A percentile compares a stretch with the other conserved stretches of the same genome.
Evolutionary conservation across 1,140 invertebrate genomes (phyloP).

Genomic region (Hormaphis cornu): DNA sequence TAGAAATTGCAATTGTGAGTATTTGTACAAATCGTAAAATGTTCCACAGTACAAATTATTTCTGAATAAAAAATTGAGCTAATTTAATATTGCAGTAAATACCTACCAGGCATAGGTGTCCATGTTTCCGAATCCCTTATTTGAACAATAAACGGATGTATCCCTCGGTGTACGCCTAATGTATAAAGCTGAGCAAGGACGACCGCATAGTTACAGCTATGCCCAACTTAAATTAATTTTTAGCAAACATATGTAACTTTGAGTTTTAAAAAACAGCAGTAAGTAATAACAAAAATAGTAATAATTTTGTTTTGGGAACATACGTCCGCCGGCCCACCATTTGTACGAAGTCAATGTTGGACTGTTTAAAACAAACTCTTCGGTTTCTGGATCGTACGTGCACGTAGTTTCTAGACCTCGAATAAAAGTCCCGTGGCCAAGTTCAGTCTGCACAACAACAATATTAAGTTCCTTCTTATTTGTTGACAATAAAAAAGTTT

Average conservation of each 20-base stretch:
- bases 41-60: no score
- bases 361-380: conserved; percentile 81
- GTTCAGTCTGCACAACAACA: conserved; percentile 60
- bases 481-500: no score
- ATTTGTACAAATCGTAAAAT: no score
- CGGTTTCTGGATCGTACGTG: conserved; percentile 69
- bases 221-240: conserved; percentile 60
- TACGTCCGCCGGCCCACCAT: conserved; percentile 88
- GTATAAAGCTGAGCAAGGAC: conserved; percentile 82
- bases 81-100: neutral
- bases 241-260: neutral
- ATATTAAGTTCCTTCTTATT: neutral
- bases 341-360: conserved; percentile 82
- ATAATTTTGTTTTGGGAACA: conserved; percentile 44
- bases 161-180: conserved; percentile 70
- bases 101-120: conserved; percentile 53
- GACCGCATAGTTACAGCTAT: conserved; percentile 84
- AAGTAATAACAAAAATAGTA: neutral
- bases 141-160: conserved; percentile 89
- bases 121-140: conserved; percentile 79
- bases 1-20: no score
- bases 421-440: conserved; percentile 90
- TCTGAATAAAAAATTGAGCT: no score
- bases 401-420: conserved; percentile 84
- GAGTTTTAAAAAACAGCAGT: no score